Percentiles rank a stretch among this genome's conserved stretches.
Evolutionary conservation across 2,888 invertebrate genomes (phyloP).

Genomic region (Willowsia nigromaculata): DNA sequence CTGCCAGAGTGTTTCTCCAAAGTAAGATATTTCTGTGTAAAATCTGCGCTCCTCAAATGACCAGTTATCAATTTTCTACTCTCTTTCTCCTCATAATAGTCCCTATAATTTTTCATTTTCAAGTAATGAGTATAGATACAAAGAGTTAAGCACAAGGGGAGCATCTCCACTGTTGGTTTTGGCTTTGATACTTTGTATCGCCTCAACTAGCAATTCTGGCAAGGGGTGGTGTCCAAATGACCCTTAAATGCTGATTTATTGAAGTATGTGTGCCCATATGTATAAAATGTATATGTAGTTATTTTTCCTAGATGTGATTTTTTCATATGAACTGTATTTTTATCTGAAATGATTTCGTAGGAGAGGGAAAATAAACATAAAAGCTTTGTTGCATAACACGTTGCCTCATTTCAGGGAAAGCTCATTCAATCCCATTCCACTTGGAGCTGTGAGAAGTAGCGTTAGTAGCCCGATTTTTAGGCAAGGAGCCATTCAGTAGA

Average conservation of each 20-base stretch:
- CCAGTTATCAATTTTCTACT: conserved; percentile 46
- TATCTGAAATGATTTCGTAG: conserved; percentile 58
- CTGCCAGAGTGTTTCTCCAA: no score
- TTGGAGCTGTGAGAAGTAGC: conserved; percentile 43
- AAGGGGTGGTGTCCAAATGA: conserved; percentile 69
- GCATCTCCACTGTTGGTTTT: conserved; percentile 33
- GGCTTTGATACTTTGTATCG: conserved; percentile 47
- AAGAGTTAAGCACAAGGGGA: not conserved
- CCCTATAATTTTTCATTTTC: conserved; percentile 25
- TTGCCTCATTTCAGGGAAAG: conserved; percentile 57
- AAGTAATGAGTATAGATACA: conserved; percentile 51
- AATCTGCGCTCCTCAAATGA: conserved; percentile 22
- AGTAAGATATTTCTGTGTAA: conserved; percentile 10
- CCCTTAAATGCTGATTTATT: conserved; percentile 72
- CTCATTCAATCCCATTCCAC: conserved; percentile 68
- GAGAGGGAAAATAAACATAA: conserved; percentile 67
- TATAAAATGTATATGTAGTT: not conserved
- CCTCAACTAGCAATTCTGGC: conserved; percentile 46
- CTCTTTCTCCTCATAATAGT: not conserved
- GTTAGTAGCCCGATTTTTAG: conserved; percentile 45
- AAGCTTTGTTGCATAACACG: conserved; percentile 72
- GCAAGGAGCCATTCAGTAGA: conserved; percentile 44
- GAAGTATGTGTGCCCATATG: conserved; percentile 16
- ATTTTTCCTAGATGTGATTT: not conserved
- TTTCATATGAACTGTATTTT: conserved; percentile 20